Evolutionary conservation across 2,797 vertebrate genomes (phyloP).

Genomic region (Poecilia velifera): DNA sequence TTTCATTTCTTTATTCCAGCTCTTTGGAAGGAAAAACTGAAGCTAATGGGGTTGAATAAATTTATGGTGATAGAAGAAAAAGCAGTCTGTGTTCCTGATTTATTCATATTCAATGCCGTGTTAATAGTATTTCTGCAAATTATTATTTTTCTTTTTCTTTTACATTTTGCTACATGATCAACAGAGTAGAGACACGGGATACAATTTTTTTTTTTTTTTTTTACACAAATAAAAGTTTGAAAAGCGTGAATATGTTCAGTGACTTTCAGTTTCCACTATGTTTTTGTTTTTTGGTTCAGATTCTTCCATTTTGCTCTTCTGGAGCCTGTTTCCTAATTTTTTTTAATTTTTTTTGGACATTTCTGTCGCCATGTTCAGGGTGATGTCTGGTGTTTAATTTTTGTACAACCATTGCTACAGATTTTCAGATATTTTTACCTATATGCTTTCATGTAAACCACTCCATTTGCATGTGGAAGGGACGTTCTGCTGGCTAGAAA

Average conservation of each 20-base stretch:
- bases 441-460: background rate
- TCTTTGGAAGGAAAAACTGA: constrained; percentile 73
- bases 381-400: no score
- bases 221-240: background rate
- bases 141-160: background rate
- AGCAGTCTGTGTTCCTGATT: constrained; percentile 48
- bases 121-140: no score
- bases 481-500: constrained; percentile 16
- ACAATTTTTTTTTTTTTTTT: background rate
- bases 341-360: no score
- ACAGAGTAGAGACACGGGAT: background rate
- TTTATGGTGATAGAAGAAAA: constrained; percentile 78
- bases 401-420: background rate
- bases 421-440: background rate
- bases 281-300: background rate
- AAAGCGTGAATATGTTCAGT: background rate
- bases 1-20: constrained; percentile 82
- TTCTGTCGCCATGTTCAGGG: no score
- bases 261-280: background rate
- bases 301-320: background rate
- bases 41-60: constrained; percentile 85
- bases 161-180: background rate
- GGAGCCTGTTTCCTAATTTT: background rate
- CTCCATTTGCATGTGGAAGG: constrained; percentile 24
- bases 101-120: background rate